Percentiles rank a stretch among this genome's conserved stretches.
Conservation (phyloP, 2,888 invertebrate genomes). For the Phymatocera aterrima region DNA sequence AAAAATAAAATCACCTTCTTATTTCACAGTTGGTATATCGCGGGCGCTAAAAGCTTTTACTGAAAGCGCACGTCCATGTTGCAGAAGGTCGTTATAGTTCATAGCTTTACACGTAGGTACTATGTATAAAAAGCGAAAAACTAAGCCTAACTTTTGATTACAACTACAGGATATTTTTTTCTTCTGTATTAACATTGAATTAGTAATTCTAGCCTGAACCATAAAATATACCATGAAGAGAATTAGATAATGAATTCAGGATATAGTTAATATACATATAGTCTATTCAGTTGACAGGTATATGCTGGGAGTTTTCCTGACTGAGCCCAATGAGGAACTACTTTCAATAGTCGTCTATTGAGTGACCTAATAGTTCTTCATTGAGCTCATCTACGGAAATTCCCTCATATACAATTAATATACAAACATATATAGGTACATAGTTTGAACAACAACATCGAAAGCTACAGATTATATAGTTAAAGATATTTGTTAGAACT, state of each 20-base stretch:
- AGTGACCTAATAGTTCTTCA: too few relatives aligned
- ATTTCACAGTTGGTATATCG: background rate
- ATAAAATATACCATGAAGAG: background rate
- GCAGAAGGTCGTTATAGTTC: background rate
- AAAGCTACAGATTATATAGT: slow-evolving; percentile 13
- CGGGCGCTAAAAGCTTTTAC: slow-evolving; percentile 10
- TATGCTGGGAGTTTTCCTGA: too few relatives aligned
- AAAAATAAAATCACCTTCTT: background rate
- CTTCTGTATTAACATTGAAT: background rate
- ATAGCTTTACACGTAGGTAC: background rate
- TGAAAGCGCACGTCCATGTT: background rate
- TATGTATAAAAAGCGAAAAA: background rate
- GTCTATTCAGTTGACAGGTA: too few relatives aligned
- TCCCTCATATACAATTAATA: too few relatives aligned
- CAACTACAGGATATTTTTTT: background rate
- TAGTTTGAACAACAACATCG: background rate
- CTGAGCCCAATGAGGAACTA: too few relatives aligned
- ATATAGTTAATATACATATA: background rate
- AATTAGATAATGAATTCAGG: background rate
- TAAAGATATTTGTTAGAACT: background rate
- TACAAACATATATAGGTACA: too few relatives aligned
- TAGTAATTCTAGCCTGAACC: background rate
- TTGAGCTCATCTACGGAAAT: too few relatives aligned
- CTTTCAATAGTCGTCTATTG: too few relatives aligned
- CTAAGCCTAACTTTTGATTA: background rate